phyloP scores from a whole-genome alignment of 2,113 vertebrate genomes.

The Ariopsis seemanni region DNA sequence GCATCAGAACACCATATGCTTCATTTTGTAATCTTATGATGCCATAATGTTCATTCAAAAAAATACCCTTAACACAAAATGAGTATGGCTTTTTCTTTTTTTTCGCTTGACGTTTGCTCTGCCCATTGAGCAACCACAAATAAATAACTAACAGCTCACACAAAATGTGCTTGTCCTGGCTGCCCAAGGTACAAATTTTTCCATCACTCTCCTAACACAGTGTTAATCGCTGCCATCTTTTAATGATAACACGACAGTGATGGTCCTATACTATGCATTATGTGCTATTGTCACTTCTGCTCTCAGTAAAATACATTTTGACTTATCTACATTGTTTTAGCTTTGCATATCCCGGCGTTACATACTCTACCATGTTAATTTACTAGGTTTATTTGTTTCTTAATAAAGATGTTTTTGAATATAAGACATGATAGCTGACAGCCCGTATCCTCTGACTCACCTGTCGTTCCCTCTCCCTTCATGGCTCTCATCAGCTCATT shows the following conservation, averaged over 20 bases:
- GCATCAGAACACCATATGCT: background rate
- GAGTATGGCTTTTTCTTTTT: background rate
- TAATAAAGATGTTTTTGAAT: background rate
- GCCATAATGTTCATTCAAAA: background rate
- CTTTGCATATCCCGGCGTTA: background rate
- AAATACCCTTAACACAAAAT: background rate
- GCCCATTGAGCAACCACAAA: background rate
- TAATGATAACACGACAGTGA: background rate
- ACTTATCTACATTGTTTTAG: background rate
- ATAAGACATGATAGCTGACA: background rate
- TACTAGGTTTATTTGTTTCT: background rate
- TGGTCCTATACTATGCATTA: background rate
- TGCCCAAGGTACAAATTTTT: background rate
- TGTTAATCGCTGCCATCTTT: background rate
- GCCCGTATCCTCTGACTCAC: slow-evolving; percentile 67
- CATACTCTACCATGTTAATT: background rate
- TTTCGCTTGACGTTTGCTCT: background rate
- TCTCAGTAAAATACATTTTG: background rate
- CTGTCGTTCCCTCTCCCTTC: slow-evolving; percentile 87
- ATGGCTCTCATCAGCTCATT: slow-evolving; percentile 95
- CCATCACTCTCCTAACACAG: background rate
- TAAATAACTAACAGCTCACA: background rate
- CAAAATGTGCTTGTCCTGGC: background rate
- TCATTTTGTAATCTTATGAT: background rate
- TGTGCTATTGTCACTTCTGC: background rate